Evolutionary conservation across 2,797 vertebrate species (phyloP).

Genomic region (Trachops cirrhosus): DNA sequence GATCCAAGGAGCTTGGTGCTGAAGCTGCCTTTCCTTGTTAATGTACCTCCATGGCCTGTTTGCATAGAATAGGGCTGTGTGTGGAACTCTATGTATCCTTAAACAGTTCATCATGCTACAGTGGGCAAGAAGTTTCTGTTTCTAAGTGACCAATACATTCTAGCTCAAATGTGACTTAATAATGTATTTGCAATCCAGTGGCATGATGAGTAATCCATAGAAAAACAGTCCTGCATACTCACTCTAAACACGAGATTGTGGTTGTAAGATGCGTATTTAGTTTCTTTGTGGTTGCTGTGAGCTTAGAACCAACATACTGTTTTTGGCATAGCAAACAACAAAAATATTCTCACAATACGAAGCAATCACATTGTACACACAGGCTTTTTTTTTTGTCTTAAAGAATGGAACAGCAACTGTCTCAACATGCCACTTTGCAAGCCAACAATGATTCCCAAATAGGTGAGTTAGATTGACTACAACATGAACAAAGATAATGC

Average conservation of each 20-base stretch:
- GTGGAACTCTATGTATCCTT: not conserved
- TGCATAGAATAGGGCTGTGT: not conserved
- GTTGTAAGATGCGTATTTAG: accelerated
- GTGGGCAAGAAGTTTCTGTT: not conserved
- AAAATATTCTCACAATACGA: constrained; percentile 46
- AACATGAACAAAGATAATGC: not conserved
- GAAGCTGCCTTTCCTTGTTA: not conserved
- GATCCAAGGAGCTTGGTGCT: not conserved
- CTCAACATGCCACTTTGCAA: constrained; percentile 58
- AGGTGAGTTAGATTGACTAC: not conserved
- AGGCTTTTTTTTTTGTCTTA: constrained; percentile 42
- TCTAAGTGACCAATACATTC: not conserved
- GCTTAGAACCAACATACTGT: constrained; percentile 12
- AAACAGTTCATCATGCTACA: accelerated
- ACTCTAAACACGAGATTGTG: not conserved
- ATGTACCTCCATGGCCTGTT: not conserved
- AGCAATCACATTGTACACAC: constrained; percentile 20
- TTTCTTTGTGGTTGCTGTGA: not conserved
- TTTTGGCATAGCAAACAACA: constrained; percentile 43
- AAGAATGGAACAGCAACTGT: constrained; percentile 69
- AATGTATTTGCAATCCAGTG: not conserved
- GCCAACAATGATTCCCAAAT: constrained; percentile 20
- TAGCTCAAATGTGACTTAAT: not conserved
- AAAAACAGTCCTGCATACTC: not conserved
- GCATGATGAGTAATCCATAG: not conserved